phyloP scores from a whole-genome alignment of 2,113 vertebrate genomes.

The Scolopax mira region DNA sequence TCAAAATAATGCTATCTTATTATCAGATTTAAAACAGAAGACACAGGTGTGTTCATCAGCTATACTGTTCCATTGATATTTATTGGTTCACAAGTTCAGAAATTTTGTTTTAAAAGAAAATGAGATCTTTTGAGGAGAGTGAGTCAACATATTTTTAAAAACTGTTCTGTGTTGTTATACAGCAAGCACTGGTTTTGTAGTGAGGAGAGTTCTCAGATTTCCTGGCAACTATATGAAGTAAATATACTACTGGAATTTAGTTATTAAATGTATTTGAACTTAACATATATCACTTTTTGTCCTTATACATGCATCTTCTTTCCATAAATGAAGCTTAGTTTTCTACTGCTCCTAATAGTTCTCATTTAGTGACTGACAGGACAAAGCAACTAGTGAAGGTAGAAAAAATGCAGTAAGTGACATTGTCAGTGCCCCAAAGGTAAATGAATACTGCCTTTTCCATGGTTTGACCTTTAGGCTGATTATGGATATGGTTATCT shows the following conservation, averaged over 20 bases:
- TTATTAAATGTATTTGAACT: not conserved
- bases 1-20: not conserved
- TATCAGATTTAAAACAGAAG: not conserved
- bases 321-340: not conserved
- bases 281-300: not conserved
- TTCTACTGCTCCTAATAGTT: not conserved
- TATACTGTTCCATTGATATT: not conserved
- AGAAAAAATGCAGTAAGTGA: not conserved
- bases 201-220: not conserved
- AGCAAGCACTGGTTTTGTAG: not conserved
- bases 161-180: not conserved
- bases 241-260: not conserved
- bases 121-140: not conserved
- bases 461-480: conserved; percentile 45
- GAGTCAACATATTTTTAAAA: not conserved
- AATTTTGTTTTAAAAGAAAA: not conserved
- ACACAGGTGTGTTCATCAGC: not conserved
- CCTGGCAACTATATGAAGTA: not conserved
- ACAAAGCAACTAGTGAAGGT: not conserved
- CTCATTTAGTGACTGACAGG: not conserved
- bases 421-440: conserved; percentile 30
- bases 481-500: conserved; percentile 27
- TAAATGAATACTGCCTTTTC: conserved; percentile 25
- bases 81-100: not conserved
- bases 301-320: not conserved